A percentile compares a stretch with the other conserved stretches of the same genome.
phyloP scores from a whole-genome alignment of 2,113 vertebrate genomes.

The Podocnemis expansa region DNA sequence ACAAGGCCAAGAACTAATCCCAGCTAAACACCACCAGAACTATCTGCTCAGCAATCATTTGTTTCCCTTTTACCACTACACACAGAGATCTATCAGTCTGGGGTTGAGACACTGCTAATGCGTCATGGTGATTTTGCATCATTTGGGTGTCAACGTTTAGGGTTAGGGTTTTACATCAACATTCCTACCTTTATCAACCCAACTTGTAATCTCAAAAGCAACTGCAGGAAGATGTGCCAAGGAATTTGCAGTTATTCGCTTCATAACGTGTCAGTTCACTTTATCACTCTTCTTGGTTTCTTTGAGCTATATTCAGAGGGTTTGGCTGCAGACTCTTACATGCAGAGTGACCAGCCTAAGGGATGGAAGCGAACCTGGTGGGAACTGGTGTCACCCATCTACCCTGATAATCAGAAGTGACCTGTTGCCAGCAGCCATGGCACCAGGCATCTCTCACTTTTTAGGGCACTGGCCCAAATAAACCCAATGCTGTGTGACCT shows the following conservation, averaged over 20 bases:
- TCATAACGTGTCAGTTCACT: fast-evolving
- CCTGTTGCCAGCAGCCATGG: too few species aligned
- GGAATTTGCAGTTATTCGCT: fast-evolving
- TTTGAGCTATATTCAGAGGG: background rate
- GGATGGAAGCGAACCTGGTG: fast-evolving
- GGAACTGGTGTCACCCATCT: too few species aligned
- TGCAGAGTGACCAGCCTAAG: fast-evolving
- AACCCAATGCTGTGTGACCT: too few species aligned
- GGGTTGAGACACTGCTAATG: background rate
- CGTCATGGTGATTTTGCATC: fast-evolving
- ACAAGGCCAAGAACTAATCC: too few species aligned
- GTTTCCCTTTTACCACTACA: too few species aligned
- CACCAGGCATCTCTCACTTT: too few species aligned
- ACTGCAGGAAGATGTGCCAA: background rate
- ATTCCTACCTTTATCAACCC: background rate
- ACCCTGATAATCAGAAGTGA: too few species aligned
- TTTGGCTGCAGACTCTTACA: background rate
- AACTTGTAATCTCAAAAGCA: background rate
- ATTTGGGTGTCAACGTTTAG: fast-evolving
- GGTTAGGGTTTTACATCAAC: fast-evolving
- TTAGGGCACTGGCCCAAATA: too few species aligned
- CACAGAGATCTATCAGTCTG: background rate
- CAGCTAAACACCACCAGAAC: background rate
- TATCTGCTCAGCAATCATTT: fast-evolving
- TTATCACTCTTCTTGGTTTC: background rate